These are phyloP conservation scores for Eulemur coronatus DNA, from an alignment of 2,797 vertebrate species.

Conservation along the genomic window DNA sequence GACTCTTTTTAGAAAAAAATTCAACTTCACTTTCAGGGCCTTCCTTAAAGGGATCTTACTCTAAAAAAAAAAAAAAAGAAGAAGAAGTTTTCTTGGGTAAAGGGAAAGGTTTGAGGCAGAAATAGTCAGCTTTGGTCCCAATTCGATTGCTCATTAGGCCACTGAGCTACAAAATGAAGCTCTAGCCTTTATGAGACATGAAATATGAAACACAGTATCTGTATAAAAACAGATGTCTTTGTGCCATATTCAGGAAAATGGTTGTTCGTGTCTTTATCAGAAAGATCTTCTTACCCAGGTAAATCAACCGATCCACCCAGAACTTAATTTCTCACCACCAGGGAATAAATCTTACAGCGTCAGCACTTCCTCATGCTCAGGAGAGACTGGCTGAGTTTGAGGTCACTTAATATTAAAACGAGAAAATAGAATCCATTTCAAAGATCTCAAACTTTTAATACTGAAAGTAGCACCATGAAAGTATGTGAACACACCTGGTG, in stretches of 20 bases:
- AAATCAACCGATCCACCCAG: background rate
- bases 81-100: background rate
- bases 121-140: background rate
- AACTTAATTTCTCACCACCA: background rate
- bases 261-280: background rate
- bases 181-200: background rate
- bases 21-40: background rate
- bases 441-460: background rate
- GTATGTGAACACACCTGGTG: background rate
- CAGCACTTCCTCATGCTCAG: background rate
- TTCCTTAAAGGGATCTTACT: background rate
- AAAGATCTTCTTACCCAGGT: background rate
- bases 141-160: background rate
- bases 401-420: background rate
- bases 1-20: background rate
- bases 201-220: background rate
- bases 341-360: background rate
- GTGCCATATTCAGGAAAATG: background rate
- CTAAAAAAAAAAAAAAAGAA: background rate
- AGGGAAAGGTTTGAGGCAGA: background rate
- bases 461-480: background rate
- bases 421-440: background rate
- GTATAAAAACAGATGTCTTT: background rate
- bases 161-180: background rate
- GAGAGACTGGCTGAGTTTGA: background rate